Conservation (phyloP, 2,113 vertebrate genomes). For the Procavia capensis region DNA sequence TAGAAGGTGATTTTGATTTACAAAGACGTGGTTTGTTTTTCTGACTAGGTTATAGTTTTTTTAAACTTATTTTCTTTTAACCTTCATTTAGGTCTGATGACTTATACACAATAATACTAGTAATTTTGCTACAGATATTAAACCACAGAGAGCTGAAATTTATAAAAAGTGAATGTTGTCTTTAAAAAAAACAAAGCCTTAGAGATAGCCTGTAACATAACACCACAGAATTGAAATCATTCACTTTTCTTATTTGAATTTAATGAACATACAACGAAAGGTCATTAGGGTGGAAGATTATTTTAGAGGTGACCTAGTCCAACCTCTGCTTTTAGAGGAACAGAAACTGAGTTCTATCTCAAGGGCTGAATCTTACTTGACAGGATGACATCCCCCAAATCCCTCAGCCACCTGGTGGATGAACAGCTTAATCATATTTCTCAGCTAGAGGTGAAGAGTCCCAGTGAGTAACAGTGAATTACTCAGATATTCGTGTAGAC, state of each 20-base stretch:
- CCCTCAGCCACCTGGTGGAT: rapidly evolving
- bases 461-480: not conserved
- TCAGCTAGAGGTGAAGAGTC: not conserved
- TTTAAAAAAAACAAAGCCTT: not conserved
- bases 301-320: not conserved
- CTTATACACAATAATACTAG: not conserved
- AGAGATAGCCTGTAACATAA: not conserved
- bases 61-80: not conserved
- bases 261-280: not conserved
- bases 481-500: not conserved
- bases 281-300: not conserved
- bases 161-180: not conserved
- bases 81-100: not conserved
- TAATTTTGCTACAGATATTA: not conserved
- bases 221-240: not conserved
- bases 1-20: not conserved
- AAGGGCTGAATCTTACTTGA: not conserved
- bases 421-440: not conserved
- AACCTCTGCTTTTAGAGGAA: not conserved
- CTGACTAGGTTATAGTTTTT: not conserved
- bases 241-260: not conserved
- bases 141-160: not conserved
- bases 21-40: not conserved
- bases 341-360: not conserved
- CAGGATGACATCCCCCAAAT: not conserved